Evolutionary conservation across 2,113 vertebrate species (phyloP), one percentile per base, ranked within the genome.

Genomic region (Columba livia): DNA sequence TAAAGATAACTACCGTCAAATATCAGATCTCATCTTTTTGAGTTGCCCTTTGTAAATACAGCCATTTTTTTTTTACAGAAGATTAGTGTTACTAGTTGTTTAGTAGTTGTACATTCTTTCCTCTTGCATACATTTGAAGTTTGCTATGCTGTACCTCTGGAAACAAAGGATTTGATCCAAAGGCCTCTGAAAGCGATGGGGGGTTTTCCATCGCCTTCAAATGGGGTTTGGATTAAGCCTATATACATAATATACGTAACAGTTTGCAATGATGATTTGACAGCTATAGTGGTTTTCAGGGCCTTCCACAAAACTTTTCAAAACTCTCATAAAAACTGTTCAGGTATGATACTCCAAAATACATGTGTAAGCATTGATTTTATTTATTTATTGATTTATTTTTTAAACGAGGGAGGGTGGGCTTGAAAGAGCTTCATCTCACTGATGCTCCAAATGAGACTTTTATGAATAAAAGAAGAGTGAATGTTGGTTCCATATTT

Each of bases 141-240:
- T 50, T 70, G 53, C 69, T 69, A 2, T 87, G 88, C 80, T 2
- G 1, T 73, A 69, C 57, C 36, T 60, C 75, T 73, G 79, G 86
- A 95, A 95, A 87, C 85, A 96, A 90, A 95, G 86, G 92, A 74
- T 85, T 64, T 85, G 80, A 94, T 96, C 88, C 85, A 60, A 60
- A 95, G 83, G 78, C 74, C 60, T 96, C 48, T 58, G 60, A 93
- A 94, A 78, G 78, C 17, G 0, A 36, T 0, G 1, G 60, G 61
- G 50, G 1, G 60, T 95, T 97, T 93, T 87, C 90, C 53, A 21
- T 48, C 1, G 3, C 57, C 77, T 96, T 93, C 65, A 81, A 40
- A 56, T 57, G 69, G 34, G 69, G 78, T 93, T 94, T 79, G 57
- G 53, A 72, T 94, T 84, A 87, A 82, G 50, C 53, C 57, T 66